Base-by-base conservation (phyloP, 2,797 vertebrate genomes). In the Tinamus major region DNA sequence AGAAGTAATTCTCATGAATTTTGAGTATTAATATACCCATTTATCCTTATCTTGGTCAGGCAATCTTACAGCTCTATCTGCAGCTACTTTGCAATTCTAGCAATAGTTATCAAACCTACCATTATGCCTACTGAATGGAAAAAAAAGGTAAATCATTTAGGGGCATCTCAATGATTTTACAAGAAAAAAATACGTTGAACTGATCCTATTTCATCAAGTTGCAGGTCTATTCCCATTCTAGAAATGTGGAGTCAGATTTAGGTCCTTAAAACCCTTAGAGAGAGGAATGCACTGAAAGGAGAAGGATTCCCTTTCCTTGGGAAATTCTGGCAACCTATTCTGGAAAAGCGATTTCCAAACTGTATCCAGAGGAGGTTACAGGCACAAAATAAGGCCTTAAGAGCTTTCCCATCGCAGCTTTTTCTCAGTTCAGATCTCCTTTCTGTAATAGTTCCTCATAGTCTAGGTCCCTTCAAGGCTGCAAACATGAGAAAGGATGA, bases 61-160 rank as follows among this genome's bases (percentile, higher is more conserved):
- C 39, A 63, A 13, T 31, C 46, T 65, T 75, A 68, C n/a, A 83
- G 39, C 39, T 91, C 72, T 86, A 10, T 62, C 46, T 80, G 9
- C 46, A 87, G 79, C 42, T 76, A 67, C 87, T 92, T 92, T 95
- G 92, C 89, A 89, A 69, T 24, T 18, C 79, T 41, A 76, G 76
- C 69, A 69, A 7, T 0, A 2, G 42, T 71, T 90, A 87, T 85
- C 76, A 89, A 65, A 72, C 65, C 42, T 48, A 15, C 63, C 20
- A 9, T 49, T 82, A 13, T 62, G 58, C 70, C 86, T 87, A 14
- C 81, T 53, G 72, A 83, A 44, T 13, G 72, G 63, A 83, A 49
- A 7, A 7, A 83, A 89, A 86, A 71, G 35, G 61, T 41, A 67
- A 46, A 58, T 70, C 7, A 64, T 48, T 78, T 92, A 80, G 82